A percentile compares a stretch with the other conserved stretches of the same genome.
Conservation (phyloP, 2,113 vertebrate species). For the Candoia aspera region DNA sequence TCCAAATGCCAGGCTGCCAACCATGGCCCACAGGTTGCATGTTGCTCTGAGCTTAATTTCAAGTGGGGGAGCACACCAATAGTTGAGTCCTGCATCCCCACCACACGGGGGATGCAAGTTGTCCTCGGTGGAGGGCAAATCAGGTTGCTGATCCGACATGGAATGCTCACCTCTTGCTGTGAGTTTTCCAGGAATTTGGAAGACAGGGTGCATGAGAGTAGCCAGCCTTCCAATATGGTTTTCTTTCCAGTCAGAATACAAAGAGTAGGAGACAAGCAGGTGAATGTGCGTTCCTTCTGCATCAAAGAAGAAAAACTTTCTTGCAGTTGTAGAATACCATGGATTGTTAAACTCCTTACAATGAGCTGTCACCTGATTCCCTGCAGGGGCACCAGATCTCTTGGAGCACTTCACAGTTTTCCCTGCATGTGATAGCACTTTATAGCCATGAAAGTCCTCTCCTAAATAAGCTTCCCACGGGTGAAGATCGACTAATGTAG, state of each 20-base stretch:
- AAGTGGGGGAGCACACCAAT: neutral
- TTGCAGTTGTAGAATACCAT: neutral
- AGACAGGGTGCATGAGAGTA: neutral
- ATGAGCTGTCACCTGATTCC: neutral
- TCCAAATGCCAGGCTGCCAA: neutral
- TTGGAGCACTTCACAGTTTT: neutral
- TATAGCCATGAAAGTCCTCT: neutral
- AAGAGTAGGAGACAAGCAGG: neutral
- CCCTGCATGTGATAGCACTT: neutral
- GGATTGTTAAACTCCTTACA: neutral
- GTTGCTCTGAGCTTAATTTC: neutral
- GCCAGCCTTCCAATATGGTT: neutral
- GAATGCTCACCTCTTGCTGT: neutral
- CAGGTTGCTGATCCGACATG: neutral
- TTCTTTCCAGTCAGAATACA: neutral
- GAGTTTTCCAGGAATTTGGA: neutral
- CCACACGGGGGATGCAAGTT: neutral
- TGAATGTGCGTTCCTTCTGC: neutral
- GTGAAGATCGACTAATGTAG: neutral
- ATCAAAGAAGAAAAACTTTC: neutral
- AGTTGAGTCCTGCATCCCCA: neutral
- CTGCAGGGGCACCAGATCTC: neutral
- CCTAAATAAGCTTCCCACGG: neutral
- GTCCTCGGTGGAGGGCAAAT: neutral
- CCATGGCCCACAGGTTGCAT: neutral